phyloP scores from a whole-genome alignment of 2,888 invertebrate genomes.

The Spisula solida region DNA sequence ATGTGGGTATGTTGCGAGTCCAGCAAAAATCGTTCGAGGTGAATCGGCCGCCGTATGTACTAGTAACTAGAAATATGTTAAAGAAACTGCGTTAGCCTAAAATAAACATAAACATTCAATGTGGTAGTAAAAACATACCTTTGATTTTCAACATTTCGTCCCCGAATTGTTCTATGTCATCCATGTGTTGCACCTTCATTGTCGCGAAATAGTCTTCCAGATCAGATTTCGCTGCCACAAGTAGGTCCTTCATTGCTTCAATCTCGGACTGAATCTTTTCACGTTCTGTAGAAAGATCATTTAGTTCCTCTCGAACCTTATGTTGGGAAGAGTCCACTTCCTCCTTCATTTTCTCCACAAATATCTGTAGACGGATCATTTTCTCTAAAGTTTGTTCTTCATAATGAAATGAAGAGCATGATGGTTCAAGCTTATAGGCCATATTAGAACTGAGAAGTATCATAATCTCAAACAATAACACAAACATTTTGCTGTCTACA shows the following conservation, averaged over 20 bases:
- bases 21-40: too few relatives aligned
- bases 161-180: not conserved
- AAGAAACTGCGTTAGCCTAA: too few relatives aligned
- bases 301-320: not conserved
- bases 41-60: too few relatives aligned
- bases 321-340: not conserved
- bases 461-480: not conserved
- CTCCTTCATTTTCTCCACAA: not conserved
- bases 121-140: not conserved
- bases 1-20: too few relatives aligned
- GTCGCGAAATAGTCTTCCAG: not conserved
- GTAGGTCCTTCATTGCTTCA: not conserved
- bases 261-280: not conserved
- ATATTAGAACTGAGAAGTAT: not conserved
- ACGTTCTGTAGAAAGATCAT: not conserved
- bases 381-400: slow-evolving; percentile 13
- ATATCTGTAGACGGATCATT: not conserved
- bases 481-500: not conserved
- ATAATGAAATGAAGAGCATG: not conserved
- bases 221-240: not conserved
- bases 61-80: too few relatives aligned
- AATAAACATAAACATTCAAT: too few relatives aligned
- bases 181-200: not conserved
- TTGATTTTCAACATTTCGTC: not conserved
- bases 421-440: not conserved